Percentiles rank a stretch among this genome's conserved stretches.
Evolutionary conservation across 2,888 invertebrate genomes (phyloP).

Genomic region (Thereva unica): DNA sequence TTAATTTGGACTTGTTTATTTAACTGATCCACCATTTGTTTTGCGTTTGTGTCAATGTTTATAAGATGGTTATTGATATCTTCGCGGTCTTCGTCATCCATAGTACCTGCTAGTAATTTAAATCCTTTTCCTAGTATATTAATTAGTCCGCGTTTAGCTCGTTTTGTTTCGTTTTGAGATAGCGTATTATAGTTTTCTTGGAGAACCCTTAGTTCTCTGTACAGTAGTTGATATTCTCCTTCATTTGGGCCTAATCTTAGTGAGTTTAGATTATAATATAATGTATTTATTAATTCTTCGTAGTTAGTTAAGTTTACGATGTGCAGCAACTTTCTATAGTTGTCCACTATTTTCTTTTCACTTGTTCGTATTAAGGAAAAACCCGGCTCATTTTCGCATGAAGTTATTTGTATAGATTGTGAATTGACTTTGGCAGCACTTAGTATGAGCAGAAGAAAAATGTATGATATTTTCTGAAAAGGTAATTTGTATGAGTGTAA

Average conservation of each 20-base stretch:
- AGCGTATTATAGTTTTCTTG: not conserved
- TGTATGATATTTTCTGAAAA: too few species aligned
- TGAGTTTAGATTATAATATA: conserved; percentile 7
- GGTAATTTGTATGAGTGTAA: too few species aligned
- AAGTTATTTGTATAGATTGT: too few species aligned
- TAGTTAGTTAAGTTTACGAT: too few species aligned
- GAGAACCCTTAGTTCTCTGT: not conserved
- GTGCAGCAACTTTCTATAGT: too few species aligned
- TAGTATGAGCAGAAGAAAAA: too few species aligned
- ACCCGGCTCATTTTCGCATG: not conserved
- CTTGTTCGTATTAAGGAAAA: not conserved
- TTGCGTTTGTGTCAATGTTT: not conserved
- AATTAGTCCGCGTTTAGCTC: conserved; percentile 7
- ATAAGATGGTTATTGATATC: not conserved
- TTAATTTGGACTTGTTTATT: conserved; percentile 1
- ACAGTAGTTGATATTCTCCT: conserved; percentile 1
- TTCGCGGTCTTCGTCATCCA: not conserved
- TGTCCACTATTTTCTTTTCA: not conserved
- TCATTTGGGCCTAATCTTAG: conserved; percentile 1
- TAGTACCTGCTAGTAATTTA: not conserved
- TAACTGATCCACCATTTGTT: not conserved
- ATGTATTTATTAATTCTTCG: too few species aligned
- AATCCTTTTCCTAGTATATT: conserved; percentile 15
- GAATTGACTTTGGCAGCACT: too few species aligned
- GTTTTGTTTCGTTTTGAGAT: not conserved